Evolutionary conservation across 2,888 invertebrate genomes (phyloP).

Genomic region (Elegia similella): DNA sequence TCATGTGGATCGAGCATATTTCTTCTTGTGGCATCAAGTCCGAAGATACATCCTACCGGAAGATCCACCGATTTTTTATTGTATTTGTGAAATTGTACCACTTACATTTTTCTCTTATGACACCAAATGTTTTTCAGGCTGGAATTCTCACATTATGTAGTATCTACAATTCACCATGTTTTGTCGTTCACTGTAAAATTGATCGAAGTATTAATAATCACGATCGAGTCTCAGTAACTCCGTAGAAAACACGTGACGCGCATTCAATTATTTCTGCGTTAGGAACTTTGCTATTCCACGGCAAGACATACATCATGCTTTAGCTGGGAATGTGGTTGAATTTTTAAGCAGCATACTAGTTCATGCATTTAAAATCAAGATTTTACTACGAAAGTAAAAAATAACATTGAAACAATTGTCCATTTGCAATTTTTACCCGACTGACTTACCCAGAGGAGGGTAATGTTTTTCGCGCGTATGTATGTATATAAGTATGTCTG

Average conservation of each 20-base stretch:
- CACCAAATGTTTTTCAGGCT: neutral
- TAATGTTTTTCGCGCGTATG: too few relatives aligned
- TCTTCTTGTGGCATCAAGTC: slow-evolving; percentile 30
- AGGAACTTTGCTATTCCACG: neutral
- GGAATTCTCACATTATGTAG: neutral
- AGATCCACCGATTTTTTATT: neutral
- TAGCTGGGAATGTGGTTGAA: too few relatives aligned
- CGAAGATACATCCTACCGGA: slow-evolving; percentile 8
- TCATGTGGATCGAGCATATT: slow-evolving; percentile 87
- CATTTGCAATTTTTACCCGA: too few relatives aligned
- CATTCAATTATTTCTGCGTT: neutral
- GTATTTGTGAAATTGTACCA: neutral
- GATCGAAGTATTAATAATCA: neutral
- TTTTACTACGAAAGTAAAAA: too few relatives aligned
- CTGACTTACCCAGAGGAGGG: too few relatives aligned
- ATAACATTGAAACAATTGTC: too few relatives aligned
- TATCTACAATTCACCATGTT: neutral
- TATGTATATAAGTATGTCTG: too few relatives aligned
- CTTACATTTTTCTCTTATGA: neutral
- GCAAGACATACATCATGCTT: too few relatives aligned
- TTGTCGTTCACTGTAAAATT: neutral
- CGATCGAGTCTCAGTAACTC: neutral
- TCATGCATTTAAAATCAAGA: too few relatives aligned
- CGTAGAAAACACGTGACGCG: neutral
- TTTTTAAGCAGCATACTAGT: too few relatives aligned